Evolutionary conservation across 2,888 invertebrate genomes (phyloP).

Genomic region (Dryobota labecula): DNA sequence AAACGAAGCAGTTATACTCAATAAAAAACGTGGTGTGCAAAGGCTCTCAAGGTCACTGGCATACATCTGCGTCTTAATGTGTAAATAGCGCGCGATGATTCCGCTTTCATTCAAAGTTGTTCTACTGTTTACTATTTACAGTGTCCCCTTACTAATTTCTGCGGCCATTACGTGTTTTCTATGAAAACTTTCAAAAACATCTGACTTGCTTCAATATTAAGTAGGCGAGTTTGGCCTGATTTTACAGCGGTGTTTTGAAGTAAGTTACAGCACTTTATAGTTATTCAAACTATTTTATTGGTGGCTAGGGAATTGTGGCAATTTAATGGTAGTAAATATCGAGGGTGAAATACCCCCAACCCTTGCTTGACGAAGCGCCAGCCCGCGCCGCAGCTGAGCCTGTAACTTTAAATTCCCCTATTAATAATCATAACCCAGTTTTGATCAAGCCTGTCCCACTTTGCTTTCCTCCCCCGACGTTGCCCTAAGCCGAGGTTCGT

Average conservation of each 20-base stretch:
- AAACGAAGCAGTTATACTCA: not conserved
- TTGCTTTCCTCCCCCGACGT: no score
- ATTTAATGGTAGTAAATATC: constrained; percentile 31
- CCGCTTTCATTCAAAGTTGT: constrained; percentile 5
- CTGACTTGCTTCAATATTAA: constrained; percentile 57
- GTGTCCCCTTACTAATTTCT: constrained; percentile 47
- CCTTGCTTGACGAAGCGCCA: no score
- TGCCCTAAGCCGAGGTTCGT: no score
- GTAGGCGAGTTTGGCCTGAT: constrained; percentile 46
- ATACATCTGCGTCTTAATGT: no score
- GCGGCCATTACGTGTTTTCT: constrained; percentile 49
- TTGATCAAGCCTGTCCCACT: no score
- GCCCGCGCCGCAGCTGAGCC: no score
- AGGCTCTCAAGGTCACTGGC: no score
- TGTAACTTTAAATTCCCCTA: no score
- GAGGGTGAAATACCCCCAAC: constrained; percentile 28
- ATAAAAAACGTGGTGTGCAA: no score
- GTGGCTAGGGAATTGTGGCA: constrained; percentile 23
- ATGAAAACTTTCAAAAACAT: constrained; percentile 63
- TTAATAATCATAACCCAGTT: no score
- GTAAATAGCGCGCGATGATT: not conserved
- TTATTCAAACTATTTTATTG: constrained; percentile 61
- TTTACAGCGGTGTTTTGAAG: constrained; percentile 45
- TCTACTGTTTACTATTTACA: constrained; percentile 27
- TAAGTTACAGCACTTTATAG: constrained; percentile 38